These are phyloP conservation scores for Craniophora ligustri DNA, from an alignment of 2,888 invertebrate genomes.

Conservation along the genomic window DNA sequence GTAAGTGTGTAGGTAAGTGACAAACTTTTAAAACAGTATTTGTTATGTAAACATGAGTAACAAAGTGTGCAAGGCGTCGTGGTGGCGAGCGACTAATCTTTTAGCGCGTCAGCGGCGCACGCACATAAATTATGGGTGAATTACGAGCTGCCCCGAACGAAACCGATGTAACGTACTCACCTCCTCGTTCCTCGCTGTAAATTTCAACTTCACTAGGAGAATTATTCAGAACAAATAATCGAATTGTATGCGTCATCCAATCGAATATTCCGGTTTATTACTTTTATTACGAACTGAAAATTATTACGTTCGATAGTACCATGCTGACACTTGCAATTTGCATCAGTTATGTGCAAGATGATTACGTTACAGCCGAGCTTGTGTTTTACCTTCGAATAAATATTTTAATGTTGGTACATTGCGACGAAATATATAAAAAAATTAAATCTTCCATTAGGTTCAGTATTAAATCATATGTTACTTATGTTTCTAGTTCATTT, in stretches of 20 bases:
- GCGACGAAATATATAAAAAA: slow-evolving; percentile 13
- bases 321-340: slow-evolving; percentile 64
- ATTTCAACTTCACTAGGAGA: slow-evolving; percentile 70
- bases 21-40: slow-evolving; percentile 37
- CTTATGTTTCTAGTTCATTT: slow-evolving; percentile 46
- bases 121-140: slow-evolving; percentile 84
- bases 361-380: slow-evolving; percentile 43
- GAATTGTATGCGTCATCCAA: slow-evolving; percentile 67
- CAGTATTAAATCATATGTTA: slow-evolving; percentile 40
- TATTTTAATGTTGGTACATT: slow-evolving; percentile 35
- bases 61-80: slow-evolving; percentile 40
- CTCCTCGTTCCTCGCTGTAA: slow-evolving; percentile 72
- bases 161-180: slow-evolving; percentile 70
- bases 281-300: slow-evolving; percentile 61
- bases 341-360: slow-evolving; percentile 50
- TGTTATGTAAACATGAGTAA: slow-evolving; percentile 37
- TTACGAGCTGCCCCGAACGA: slow-evolving; percentile 76
- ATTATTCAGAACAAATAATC: slow-evolving; percentile 69
- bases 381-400: slow-evolving; percentile 48
- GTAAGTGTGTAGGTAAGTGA: slow-evolving; percentile 34
- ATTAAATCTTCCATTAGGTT: slow-evolving; percentile 25
- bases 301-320: slow-evolving; percentile 60
- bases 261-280: slow-evolving; percentile 69
- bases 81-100: slow-evolving; percentile 79
- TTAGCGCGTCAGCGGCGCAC: slow-evolving; percentile 84